Evolutionary conservation across 1,140 invertebrate genomes (phyloP).

Genomic region (Onthophagus taurus): DNA sequence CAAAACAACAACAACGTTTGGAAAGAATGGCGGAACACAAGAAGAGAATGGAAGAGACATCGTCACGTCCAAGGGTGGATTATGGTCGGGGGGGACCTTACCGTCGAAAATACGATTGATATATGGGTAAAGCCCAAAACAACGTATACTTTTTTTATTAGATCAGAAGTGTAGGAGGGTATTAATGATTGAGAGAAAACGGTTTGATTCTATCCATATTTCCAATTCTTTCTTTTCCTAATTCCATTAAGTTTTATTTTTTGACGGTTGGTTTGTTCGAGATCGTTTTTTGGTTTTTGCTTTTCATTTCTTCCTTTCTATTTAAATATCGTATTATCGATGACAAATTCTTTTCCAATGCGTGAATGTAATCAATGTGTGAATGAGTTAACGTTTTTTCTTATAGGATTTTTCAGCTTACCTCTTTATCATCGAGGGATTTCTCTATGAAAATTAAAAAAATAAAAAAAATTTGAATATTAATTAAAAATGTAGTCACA

Average conservation of each 20-base stretch:
- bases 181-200: no score
- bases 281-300: no score
- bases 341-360: neutral
- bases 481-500: no score
- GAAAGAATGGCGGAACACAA: conserved; percentile 80
- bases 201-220: no score
- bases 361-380: conserved; percentile 1
- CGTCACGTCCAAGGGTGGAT: conserved; percentile 36
- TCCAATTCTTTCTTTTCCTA: neutral
- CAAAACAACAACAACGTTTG: conserved; percentile 76
- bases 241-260: neutral
- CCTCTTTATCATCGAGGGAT: no score
- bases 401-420: conserved; percentile 12
- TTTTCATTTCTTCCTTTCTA: no score
- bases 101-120: conserved; percentile 20
- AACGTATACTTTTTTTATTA: neutral
- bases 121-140: neutral
- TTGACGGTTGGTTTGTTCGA: no score
- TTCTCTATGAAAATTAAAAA: no score
- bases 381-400: conserved; percentile 10
- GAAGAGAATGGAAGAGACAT: conserved; percentile 59
- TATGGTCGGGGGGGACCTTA: conserved; percentile 21
- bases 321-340: no score
- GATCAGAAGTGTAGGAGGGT: no score
- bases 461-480: no score